Evolutionary conservation across 2,113 vertebrate genomes (phyloP).

Genomic region (Colius striatus): DNA sequence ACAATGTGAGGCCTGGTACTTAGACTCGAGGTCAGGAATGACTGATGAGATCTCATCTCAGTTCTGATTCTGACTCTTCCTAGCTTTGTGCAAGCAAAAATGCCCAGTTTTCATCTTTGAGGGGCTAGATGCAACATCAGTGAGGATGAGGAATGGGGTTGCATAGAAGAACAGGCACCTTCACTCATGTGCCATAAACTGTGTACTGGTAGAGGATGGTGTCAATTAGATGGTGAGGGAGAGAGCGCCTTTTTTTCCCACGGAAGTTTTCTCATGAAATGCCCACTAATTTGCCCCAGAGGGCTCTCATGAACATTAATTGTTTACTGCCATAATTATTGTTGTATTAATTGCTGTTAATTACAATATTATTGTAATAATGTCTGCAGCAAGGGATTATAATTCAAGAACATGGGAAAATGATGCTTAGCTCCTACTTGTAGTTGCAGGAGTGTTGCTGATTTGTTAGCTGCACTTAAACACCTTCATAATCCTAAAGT

Average conservation of each 20-base stretch:
- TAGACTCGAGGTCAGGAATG: background rate
- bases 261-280: background rate
- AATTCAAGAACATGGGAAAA: background rate
- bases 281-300: background rate
- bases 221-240: background rate
- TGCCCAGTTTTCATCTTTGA: background rate
- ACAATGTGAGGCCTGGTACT: background rate
- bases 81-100: background rate
- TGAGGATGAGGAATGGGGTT: background rate
- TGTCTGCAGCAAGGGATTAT: background rate
- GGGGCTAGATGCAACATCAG: background rate
- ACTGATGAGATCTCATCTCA: background rate
- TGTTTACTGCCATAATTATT: background rate
- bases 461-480: background rate
- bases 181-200: accelerated
- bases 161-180: background rate
- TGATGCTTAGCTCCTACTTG: background rate
- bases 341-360: background rate
- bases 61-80: background rate
- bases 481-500: background rate
- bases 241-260: background rate
- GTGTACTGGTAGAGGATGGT: background rate
- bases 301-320: background rate
- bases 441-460: background rate
- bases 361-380: background rate